These are phyloP conservation scores for Liodrosophila aerea DNA, from an alignment of 2,888 invertebrate genomes.

Conservation along the genomic window DNA sequence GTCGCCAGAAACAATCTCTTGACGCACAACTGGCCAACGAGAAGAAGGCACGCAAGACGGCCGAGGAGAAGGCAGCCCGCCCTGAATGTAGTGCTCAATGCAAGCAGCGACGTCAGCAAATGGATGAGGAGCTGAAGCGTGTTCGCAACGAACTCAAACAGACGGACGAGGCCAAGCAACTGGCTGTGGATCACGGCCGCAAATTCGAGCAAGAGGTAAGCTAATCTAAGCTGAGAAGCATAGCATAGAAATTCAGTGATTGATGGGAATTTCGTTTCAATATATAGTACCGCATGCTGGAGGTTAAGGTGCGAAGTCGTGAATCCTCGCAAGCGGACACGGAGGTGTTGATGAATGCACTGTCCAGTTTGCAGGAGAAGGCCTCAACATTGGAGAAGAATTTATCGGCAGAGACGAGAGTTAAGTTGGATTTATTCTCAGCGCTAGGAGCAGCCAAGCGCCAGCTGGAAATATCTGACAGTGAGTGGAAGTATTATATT, in stretches of 20 bases:
- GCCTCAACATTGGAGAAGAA: constrained; percentile 95
- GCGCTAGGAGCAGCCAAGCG: constrained; percentile 97
- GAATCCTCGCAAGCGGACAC: constrained; percentile 84
- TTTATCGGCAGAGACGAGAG: constrained; percentile 97
- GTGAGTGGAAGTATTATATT: constrained; percentile 86
- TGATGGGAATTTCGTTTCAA: not conserved
- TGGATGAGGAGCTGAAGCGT: constrained; percentile 87
- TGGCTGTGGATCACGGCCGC: constrained; percentile 81
- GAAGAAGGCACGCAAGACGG: constrained; percentile 87
- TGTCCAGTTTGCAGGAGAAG: constrained; percentile 93
- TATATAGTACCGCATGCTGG: constrained; percentile 80
- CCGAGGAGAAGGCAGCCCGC: constrained; percentile 83
- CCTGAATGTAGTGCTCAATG: constrained; percentile 88
- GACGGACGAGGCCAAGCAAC: constrained; percentile 86
- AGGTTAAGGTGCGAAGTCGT: constrained; percentile 81
- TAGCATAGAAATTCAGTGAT: too few relatives aligned
- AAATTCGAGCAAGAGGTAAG: constrained; percentile 82
- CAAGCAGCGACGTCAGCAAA: constrained; percentile 86
- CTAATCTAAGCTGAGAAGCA: too few relatives aligned
- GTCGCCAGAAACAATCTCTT: constrained; percentile 88
- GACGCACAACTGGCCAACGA: constrained; percentile 90
- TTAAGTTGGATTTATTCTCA: constrained; percentile 98
- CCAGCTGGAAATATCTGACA: constrained; percentile 92
- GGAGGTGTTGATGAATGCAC: constrained; percentile 90
- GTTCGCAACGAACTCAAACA: constrained; percentile 86